phyloP scores from a whole-genome alignment of 2,888 invertebrate genomes.

The Linnaemya vulpina region DNA sequence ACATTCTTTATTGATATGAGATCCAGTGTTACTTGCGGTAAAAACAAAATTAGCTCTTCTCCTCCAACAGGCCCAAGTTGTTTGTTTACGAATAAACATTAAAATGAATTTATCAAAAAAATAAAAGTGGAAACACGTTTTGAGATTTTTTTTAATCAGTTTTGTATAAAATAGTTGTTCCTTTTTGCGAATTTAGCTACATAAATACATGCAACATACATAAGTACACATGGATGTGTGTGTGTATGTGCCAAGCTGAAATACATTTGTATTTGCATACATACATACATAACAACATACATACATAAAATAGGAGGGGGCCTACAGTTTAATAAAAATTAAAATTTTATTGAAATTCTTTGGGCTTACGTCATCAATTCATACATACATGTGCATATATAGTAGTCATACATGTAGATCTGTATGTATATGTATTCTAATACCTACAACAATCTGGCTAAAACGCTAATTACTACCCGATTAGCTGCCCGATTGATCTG shows the following conservation, averaged over 20 bases:
- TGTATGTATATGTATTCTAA: background rate
- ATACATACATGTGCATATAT: background rate
- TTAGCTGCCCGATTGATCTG: too few relatives aligned
- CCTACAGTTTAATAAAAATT: too few relatives aligned
- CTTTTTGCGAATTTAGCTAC: too few relatives aligned
- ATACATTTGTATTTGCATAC: too few relatives aligned
- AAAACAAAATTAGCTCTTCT: background rate
- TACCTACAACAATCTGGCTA: background rate
- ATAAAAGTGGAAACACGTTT: background rate
- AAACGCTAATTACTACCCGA: too few relatives aligned
- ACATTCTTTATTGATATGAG: background rate
- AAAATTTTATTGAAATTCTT: too few relatives aligned
- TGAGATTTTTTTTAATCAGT: background rate
- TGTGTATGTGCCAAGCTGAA: too few relatives aligned
- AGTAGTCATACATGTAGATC: background rate
- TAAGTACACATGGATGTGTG: background rate
- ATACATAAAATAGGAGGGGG: too few relatives aligned
- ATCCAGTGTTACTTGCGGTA: background rate
- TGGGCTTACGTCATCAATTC: background rate
- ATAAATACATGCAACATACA: too few relatives aligned
- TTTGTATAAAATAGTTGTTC: background rate
- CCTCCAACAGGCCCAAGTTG: background rate
- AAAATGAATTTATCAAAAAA: background rate
- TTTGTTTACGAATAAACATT: slow-evolving; percentile 1
- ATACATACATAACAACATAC: too few relatives aligned